Conservation (phyloP, 2,797 vertebrate genomes). For the Liasis olivaceus region DNA sequence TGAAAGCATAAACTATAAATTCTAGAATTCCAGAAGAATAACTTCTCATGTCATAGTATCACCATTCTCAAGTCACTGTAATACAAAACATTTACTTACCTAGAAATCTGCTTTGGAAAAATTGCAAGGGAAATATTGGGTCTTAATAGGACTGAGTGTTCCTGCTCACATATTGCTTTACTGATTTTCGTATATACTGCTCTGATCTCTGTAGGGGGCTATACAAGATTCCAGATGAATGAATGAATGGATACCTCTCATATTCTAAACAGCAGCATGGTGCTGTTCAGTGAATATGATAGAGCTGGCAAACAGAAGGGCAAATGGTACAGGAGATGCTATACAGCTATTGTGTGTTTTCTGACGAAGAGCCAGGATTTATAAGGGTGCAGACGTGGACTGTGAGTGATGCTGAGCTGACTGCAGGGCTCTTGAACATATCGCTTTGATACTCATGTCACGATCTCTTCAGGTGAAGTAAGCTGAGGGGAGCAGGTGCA, state of each 20-base stretch:
- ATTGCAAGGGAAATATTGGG: neutral
- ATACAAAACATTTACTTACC: slow-evolving; percentile 27
- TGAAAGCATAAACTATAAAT: neutral
- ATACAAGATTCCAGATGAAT: neutral
- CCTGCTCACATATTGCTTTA: neutral
- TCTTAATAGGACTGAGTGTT: neutral
- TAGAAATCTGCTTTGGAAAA: slow-evolving; percentile 1
- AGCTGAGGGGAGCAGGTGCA: slow-evolving; percentile 63
- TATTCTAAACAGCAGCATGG: slow-evolving; percentile 20
- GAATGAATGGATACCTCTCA: slow-evolving; percentile 21
- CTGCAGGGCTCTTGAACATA: neutral
- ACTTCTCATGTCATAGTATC: neutral
- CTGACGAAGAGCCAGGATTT: slow-evolving; percentile 27
- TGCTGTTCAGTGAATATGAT: neutral
- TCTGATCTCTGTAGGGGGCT: neutral
- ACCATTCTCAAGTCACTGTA: slow-evolving; percentile 11
- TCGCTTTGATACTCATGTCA: slow-evolving; percentile 61
- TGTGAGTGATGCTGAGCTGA: slow-evolving; percentile 1
- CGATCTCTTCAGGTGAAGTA: slow-evolving; percentile 61
- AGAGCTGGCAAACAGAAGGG: slow-evolving; percentile 37
- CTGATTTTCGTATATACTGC: neutral
- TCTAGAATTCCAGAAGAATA: neutral
- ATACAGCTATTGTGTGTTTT: slow-evolving; percentile 31
- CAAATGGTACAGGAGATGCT: slow-evolving; percentile 28
- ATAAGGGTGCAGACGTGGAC: slow-evolving; percentile 30